phyloP scores from a whole-genome alignment of 2,797 vertebrate species.

The Syndactyla subalaris region DNA sequence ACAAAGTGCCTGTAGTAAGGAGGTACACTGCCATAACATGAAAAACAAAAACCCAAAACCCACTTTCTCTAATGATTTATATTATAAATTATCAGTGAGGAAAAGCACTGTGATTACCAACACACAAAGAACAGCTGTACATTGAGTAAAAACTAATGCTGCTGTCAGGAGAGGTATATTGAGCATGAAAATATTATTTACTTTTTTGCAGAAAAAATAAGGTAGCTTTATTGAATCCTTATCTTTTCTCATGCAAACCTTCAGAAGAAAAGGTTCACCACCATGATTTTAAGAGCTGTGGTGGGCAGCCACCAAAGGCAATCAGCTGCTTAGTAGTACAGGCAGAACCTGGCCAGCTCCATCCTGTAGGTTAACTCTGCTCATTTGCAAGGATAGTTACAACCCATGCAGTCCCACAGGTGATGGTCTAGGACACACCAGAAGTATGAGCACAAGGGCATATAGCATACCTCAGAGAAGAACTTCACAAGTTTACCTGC shows the following conservation, averaged over 20 bases:
- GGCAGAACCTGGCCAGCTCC: background rate
- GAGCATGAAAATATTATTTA: background rate
- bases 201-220: background rate
- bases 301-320: background rate
- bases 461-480: background rate
- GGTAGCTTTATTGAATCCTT: background rate
- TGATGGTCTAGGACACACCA: rapidly evolving
- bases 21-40: background rate
- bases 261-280: background rate
- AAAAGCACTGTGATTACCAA: background rate
- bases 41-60: background rate
- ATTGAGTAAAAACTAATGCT: background rate
- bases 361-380: too few species aligned
- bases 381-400: background rate
- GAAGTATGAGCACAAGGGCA: background rate
- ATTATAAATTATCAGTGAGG: background rate
- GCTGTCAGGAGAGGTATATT: background rate
- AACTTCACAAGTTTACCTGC: background rate
- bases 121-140: background rate
- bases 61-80: background rate
- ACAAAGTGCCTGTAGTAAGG: background rate
- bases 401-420: background rate
- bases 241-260: background rate
- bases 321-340: background rate
- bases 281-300: background rate